Evolutionary conservation across 2,888 invertebrate genomes (phyloP).

Genomic region (Ganaspis brasiliensis): DNA sequence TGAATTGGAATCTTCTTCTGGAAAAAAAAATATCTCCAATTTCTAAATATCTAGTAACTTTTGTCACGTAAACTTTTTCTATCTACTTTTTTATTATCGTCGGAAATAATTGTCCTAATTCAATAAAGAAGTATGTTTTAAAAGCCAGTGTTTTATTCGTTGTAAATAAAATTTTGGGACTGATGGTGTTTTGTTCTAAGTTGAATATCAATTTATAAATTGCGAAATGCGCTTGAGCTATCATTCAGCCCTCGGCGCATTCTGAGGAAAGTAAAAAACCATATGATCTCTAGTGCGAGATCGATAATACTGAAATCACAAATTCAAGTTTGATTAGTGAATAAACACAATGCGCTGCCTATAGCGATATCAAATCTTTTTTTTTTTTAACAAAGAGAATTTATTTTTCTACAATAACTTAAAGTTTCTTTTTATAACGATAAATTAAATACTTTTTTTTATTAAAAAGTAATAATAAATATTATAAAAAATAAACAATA

Average conservation of each 20-base stretch:
- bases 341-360: conserved; percentile 61
- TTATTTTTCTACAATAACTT: neutral
- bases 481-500: neutral
- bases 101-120: too few species aligned
- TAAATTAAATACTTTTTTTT: too few species aligned
- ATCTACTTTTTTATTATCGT: too few species aligned
- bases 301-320: conserved; percentile 75
- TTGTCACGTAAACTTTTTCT: too few species aligned
- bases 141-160: too few species aligned
- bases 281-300: conserved; percentile 62
- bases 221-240: conserved; percentile 38
- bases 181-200: neutral
- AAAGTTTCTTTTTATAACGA: neutral
- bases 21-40: too few species aligned
- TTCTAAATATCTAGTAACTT: too few species aligned
- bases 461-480: neutral
- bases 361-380: conserved; percentile 46
- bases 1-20: too few species aligned
- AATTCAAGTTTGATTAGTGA: conserved; percentile 74
- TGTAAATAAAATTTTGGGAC: too few species aligned
- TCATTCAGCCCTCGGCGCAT: conserved; percentile 42
- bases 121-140: too few species aligned
- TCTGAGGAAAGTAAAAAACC: conserved; percentile 54
- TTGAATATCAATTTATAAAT: conserved; percentile 33
- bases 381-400: neutral